phyloP scores from a whole-genome alignment of 2,888 invertebrate genomes.

The Cantharis flavilabris region DNA sequence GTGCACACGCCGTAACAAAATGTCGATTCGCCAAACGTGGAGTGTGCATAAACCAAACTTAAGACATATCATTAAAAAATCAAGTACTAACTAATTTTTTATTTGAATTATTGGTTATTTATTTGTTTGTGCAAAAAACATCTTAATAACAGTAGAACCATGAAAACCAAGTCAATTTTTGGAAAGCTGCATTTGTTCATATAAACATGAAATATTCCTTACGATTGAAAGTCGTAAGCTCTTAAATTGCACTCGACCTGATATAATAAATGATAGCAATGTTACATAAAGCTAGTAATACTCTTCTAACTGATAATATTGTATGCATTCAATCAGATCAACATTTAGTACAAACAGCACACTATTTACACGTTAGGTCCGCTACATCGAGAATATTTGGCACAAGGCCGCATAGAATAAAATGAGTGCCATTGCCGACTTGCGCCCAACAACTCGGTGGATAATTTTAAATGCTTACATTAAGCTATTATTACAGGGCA shows the following conservation, averaged over 20 bases:
- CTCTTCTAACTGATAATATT: not conserved
- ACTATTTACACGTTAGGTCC: not conserved
- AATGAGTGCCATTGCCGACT: not conserved
- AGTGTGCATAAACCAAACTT: not conserved
- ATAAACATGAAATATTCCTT: not conserved
- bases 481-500: not conserved
- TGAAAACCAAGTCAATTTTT: not conserved
- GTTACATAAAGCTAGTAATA: not conserved
- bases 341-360: not conserved
- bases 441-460: not conserved
- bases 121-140: not conserved
- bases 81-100: not conserved
- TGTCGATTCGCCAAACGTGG: too few species aligned
- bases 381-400: not conserved
- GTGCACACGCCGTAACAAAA: too few species aligned
- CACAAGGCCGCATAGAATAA: not conserved
- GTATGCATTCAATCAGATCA: not conserved
- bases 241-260: not conserved
- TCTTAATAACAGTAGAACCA: not conserved
- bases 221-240: too few species aligned
- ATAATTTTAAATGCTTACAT: not conserved
- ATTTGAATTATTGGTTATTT: not conserved
- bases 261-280: not conserved
- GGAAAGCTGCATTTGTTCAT: not conserved
- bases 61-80: not conserved